These are phyloP conservation scores for Monochamus alternatus DNA, from an alignment of 2,888 invertebrate genomes.

Conservation along the genomic window DNA sequence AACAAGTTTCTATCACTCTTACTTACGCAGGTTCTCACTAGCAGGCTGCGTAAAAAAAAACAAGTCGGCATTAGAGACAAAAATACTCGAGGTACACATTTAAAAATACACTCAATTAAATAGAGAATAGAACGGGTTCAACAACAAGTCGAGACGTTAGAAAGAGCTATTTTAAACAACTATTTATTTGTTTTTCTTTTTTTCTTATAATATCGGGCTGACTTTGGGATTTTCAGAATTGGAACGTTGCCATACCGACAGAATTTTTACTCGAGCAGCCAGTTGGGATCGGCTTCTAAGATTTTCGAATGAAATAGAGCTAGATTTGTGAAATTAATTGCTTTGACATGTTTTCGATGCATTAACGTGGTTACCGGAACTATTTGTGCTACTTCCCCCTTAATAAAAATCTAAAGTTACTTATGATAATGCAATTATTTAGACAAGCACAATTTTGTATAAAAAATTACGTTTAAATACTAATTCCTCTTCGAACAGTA, in stretches of 20 bases:
- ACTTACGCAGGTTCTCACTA: constrained; percentile 28
- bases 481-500: no score
- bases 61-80: not conserved
- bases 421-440: no score
- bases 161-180: constrained; percentile 20
- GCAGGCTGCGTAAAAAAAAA: constrained; percentile 25
- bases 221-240: constrained; percentile 30
- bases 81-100: constrained; percentile 10
- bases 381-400: no score
- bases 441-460: no score
- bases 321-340: not conserved
- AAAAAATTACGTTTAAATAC: no score
- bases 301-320: constrained; percentile 1
- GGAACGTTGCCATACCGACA: constrained; percentile 21
- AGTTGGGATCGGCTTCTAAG: not conserved
- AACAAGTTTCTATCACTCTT: not conserved
- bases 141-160: constrained; percentile 15
- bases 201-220: constrained; percentile 26
- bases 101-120: constrained; percentile 27
- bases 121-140: not conserved
- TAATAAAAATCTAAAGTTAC: no score
- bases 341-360: no score
- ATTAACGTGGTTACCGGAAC: no score
- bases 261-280: constrained; percentile 1
- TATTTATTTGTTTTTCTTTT: constrained; percentile 23